These are phyloP conservation scores for Xenus cinereus DNA, from an alignment of 2,113 vertebrate species.

Conservation along the genomic window DNA sequence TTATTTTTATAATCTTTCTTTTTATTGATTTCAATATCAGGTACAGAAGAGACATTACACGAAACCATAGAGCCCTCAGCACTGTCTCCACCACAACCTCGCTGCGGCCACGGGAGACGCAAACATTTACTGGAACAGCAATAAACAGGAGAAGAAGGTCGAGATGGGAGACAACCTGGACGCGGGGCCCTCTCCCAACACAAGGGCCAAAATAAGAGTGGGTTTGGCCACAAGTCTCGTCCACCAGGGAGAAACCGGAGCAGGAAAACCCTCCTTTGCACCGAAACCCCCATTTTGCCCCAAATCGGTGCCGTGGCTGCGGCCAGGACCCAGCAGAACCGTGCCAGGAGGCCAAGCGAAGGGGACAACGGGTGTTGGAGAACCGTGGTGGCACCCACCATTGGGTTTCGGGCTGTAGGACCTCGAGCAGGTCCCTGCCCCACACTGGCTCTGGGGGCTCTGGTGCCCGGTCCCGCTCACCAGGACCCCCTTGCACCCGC, in stretches of 20 bases:
- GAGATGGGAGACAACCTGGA: not conserved
- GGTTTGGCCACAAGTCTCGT: not conserved
- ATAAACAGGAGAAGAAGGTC: not conserved
- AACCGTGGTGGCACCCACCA: not conserved
- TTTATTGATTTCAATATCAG: not conserved
- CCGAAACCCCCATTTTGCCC: not conserved
- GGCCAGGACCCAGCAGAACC: not conserved
- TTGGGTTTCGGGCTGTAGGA: not conserved
- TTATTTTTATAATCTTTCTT: constrained; percentile 6
- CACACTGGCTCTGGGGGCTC: not conserved
- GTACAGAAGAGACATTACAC: not conserved
- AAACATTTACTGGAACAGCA: constrained; percentile 14
- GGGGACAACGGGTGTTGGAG: not conserved
- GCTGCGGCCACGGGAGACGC: not conserved
- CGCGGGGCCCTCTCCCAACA: not conserved
- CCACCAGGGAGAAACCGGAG: not conserved
- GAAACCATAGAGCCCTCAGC: not conserved
- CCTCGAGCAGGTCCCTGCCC: not conserved
- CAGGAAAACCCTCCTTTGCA: not conserved
- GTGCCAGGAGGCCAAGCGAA: not conserved
- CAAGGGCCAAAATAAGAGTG: not conserved
- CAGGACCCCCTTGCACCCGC: not conserved
- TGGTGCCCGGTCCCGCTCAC: fast-evolving
- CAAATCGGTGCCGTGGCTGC: not conserved
- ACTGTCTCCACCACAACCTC: not conserved